Base-by-base conservation (phyloP, 2,888 invertebrate species). In the Calliphora vomitoria region DNA sequence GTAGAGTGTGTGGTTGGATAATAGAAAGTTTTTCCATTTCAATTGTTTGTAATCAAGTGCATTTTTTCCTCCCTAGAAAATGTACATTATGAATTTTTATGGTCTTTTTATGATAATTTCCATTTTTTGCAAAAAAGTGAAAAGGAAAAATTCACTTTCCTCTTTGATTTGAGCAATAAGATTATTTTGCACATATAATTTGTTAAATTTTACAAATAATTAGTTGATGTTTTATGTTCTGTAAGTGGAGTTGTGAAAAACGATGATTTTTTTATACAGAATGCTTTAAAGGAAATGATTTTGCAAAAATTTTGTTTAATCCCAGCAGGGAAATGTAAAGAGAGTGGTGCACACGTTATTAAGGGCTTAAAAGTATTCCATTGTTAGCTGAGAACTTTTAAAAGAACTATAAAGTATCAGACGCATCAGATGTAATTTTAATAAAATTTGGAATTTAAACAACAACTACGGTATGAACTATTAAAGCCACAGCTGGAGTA, bases 1-100 rank as follows among this genome's bases (percentile, higher is more conserved):
- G n/a, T 13, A 31, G 20, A 25, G 25, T 15, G 87, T 89, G 89
- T 89, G 87, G 89, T 90, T 90, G 90, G 89, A 88, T 90, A 89
- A 89, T 90, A 83, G 89, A 90, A 91, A 89, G 90, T 90, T 89
- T 69, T 72, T 31, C 58, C 75, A 76, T 71, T 75, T 66, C 25
- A 82, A 11, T 20, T 35, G 50, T 62, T 75, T 18, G 47, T 38
- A 62, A 68, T 82, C 72, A 60, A 86, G 60, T 86, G 74, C 80
- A 83, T 58, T 75, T 75, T n/a, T 58, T 11, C 25, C 41, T 41
- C 15, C 66, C 8, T 62, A 41, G 6, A 10, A 8, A 58, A 58
- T 25, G 20, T 20, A 58, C 58, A 53, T 82, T 81, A 78, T 72
- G 78, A 82, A 85, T 50, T 85, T 76, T 80, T 62, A 66, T 88